These are phyloP conservation scores for Propithecus perrieri DNA, from an alignment of 2,797 vertebrate genomes.

Conservation along the genomic window DNA sequence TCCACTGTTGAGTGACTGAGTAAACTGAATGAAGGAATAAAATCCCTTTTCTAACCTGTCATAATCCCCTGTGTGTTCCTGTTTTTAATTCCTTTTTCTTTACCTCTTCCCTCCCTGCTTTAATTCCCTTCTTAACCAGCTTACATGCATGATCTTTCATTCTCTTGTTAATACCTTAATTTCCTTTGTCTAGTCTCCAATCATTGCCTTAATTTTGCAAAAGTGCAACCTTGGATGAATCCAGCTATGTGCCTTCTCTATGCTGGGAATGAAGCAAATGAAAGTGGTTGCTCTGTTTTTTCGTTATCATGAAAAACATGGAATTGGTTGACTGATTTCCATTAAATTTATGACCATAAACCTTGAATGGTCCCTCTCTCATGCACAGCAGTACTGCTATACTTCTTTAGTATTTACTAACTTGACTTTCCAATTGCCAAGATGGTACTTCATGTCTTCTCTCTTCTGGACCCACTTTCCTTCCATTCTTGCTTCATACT, in stretches of 20 bases:
- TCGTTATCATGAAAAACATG: not conserved
- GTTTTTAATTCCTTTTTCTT: not conserved
- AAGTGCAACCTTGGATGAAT: not conserved
- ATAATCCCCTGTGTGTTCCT: not conserved
- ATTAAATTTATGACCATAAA: not conserved
- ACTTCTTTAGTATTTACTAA: not conserved
- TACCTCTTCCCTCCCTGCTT: not conserved
- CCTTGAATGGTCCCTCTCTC: not conserved
- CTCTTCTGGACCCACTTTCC: not conserved
- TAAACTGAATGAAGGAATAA: conserved; percentile 1
- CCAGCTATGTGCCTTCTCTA: not conserved
- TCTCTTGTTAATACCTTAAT: not conserved
- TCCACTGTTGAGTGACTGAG: not conserved
- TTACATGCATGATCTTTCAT: not conserved
- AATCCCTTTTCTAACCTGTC: not conserved
- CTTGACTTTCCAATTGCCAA: not conserved
- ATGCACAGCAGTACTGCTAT: not conserved
- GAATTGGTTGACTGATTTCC: not conserved
- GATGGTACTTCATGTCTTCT: not conserved
- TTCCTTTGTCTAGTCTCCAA: not conserved
- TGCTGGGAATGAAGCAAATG: not conserved
- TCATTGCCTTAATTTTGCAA: not conserved
- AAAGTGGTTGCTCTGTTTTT: not conserved
- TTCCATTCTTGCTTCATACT: not conserved
- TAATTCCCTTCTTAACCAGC: not conserved